A percentile compares a stretch with the other conserved stretches of the same genome.
Evolutionary conservation across 2,113 vertebrate species (phyloP).

Genomic region (Panthera tigris): DNA sequence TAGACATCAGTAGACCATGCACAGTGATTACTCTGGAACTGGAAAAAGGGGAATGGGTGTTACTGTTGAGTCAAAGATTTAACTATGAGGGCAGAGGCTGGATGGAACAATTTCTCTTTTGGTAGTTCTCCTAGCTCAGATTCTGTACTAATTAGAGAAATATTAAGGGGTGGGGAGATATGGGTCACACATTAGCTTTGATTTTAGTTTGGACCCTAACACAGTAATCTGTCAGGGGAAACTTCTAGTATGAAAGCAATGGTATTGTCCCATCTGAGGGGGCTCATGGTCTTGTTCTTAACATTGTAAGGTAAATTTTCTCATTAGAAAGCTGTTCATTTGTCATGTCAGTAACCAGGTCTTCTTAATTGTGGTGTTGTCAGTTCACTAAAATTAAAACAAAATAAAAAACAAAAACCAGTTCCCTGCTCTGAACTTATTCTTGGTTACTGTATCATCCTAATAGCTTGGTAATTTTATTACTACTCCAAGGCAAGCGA

Average conservation of each 20-base stretch:
- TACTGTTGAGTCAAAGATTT: background rate
- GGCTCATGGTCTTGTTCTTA: background rate
- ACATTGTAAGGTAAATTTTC: background rate
- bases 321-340: conserved; percentile 15
- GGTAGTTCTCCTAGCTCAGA: background rate
- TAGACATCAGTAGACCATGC: background rate
- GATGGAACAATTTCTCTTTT: background rate
- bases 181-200: background rate
- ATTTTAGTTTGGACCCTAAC: background rate
- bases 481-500: background rate
- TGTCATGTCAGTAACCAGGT: background rate
- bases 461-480: conserved; percentile 54
- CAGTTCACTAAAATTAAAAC: background rate
- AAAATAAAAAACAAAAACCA: background rate
- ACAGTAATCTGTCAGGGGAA: background rate
- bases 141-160: background rate
- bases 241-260: background rate
- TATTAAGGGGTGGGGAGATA: background rate
- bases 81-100: background rate
- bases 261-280: background rate
- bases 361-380: background rate
- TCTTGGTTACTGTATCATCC: conserved; percentile 45
- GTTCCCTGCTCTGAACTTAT: background rate
- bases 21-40: background rate
- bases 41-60: background rate